A percentile compares a stretch with the other conserved stretches of the same genome.
Conservation (phyloP, 2,888 invertebrate species). For the Cheilosia vernalis region DNA sequence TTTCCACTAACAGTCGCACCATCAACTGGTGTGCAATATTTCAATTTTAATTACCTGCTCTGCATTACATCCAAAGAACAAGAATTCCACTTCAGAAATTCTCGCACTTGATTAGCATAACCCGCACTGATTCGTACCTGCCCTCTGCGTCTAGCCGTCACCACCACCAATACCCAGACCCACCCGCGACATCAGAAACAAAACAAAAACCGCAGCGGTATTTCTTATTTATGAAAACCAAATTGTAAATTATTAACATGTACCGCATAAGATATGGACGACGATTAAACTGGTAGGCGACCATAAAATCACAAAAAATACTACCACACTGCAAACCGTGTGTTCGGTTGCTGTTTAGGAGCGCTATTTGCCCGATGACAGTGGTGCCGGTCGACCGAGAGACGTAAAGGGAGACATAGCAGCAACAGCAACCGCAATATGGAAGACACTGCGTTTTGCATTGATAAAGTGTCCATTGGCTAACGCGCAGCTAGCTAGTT, state of each 20-base stretch:
- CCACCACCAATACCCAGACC: background rate
- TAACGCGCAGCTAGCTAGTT: constrained; percentile 8
- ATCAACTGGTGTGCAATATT: background rate
- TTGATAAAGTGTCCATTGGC: constrained; percentile 51
- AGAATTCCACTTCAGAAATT: constrained; percentile 19
- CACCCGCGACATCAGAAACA: background rate
- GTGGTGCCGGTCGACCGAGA: background rate
- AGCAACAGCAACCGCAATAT: background rate
- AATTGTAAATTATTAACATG: constrained; percentile 84
- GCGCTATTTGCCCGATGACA: constrained; percentile 34
- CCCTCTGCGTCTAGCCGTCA: background rate
- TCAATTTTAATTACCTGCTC: constrained; percentile 13
- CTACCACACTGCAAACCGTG: constrained; percentile 53
- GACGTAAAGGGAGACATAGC: background rate
- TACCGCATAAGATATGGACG: constrained; percentile 81
- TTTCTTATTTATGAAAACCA: constrained; percentile 83
- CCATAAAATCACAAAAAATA: constrained; percentile 67
- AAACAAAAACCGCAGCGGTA: constrained; percentile 1
- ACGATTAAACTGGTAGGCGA: constrained; percentile 71
- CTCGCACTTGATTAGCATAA: constrained; percentile 12
- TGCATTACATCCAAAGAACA: background rate
- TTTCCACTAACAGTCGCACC: no score
- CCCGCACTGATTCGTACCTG: background rate
- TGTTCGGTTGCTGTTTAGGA: constrained; percentile 30
- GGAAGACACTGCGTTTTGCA: constrained; percentile 47